Conservation (phyloP, 2,888 invertebrate genomes). For the Spicauda simplicius region DNA sequence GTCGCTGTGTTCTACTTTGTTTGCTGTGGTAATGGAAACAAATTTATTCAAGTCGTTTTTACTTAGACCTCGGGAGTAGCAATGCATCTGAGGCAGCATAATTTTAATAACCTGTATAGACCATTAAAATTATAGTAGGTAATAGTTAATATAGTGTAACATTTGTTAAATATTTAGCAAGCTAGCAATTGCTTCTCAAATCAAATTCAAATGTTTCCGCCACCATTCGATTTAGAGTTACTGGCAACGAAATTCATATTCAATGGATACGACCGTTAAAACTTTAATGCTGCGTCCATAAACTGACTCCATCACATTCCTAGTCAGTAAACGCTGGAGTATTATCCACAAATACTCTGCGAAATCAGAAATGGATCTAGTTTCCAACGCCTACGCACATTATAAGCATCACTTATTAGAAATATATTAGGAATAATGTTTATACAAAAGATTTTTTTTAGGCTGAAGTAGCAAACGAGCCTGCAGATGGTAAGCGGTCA, state of each 20-base stretch:
- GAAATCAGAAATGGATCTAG: conserved; percentile 16
- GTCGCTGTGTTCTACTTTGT: too few relatives aligned
- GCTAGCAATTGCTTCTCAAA: background rate
- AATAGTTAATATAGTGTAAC: too few relatives aligned
- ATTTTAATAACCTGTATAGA: too few relatives aligned
- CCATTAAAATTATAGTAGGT: too few relatives aligned
- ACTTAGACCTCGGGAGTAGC: too few relatives aligned
- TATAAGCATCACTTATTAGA: background rate
- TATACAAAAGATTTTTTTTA: too few relatives aligned
- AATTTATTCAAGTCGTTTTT: too few relatives aligned
- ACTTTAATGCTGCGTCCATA: conserved; percentile 16
- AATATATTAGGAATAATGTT: too few relatives aligned
- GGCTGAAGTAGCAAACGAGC: too few relatives aligned
- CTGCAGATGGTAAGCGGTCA: too few relatives aligned
- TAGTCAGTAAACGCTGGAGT: conserved; percentile 3
- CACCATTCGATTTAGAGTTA: conserved; percentile 6
- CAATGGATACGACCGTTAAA: conserved; percentile 13
- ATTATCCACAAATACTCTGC: conserved; percentile 12
- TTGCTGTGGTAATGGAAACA: too few relatives aligned
- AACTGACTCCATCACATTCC: conserved; percentile 18
- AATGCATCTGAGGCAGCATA: too few relatives aligned
- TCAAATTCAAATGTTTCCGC: background rate
- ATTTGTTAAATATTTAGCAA: background rate
- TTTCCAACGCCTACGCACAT: background rate
- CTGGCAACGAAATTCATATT: conserved; percentile 3